Base-by-base conservation (phyloP, 2,113 vertebrate genomes). In the Corythaeola cristata region DNA sequence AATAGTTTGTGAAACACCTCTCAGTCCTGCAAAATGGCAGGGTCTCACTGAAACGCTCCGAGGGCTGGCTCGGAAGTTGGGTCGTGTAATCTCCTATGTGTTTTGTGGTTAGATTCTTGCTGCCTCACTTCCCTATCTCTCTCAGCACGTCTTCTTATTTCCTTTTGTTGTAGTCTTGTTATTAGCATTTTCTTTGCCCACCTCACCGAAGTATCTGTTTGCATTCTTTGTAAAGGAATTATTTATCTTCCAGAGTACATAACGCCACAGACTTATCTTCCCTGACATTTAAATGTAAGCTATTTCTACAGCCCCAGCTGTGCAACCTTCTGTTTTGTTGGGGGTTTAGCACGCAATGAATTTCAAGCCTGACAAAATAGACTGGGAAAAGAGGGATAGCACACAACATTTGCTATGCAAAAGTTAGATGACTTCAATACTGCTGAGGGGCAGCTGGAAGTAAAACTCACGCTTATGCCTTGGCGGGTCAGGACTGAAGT, bases 101-200 rank as follows among this genome's bases (percentile, higher is more conserved):
- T 78, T 90, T 33, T 68, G 89, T 90, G 93, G 89, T 76, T 58
- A 44, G 73, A 37, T 20, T 81, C 86, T 85, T 75, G 87, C 89
- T 83, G 93, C 71, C 73, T 90, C 88, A 66, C 91, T 91, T 96
- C 91, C 90, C 75, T 89, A 13, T 92, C 58, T 89, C 47, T 74
- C 77, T 93, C 67, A 93, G 71, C 71, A 93, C 0, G 0, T 59
- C n/a, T 22, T 72, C 67, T 33, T 53, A 62, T 50, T 94, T 94
- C 91, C 91, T 91, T 88, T 83, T 58, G 49, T 44, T 89, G 71
- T 15, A 56, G 11, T 49, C 53, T 59, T 62, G 78, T 75, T 58
- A n/a, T 49, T 45, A 88, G 72, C 55, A 56, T 68, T 62, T 85
- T 75, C 66, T 75, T 62, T 53, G n/a, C 78, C 69, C 62, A 84